Conservation (phyloP, 2,797 vertebrate species). For the Hapalemur alaotrensis region DNA sequence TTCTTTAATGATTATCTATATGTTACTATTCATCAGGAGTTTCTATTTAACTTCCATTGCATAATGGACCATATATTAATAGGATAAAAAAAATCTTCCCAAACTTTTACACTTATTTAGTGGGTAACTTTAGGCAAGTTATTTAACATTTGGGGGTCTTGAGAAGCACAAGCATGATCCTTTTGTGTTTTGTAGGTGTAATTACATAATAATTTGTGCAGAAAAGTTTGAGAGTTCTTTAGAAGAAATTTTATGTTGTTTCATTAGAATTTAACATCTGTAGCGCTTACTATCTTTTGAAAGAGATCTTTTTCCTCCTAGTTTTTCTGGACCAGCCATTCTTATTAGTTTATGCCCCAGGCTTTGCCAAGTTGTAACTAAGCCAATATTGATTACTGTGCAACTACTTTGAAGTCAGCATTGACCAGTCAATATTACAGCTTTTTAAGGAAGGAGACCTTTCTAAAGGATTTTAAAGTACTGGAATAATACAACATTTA, state of each 20-base stretch:
- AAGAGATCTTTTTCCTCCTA: neutral
- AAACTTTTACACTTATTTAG: neutral
- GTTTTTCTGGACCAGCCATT: neutral
- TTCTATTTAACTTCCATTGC: neutral
- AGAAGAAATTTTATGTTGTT: neutral
- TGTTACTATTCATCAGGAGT: neutral
- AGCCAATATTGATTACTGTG: constrained; percentile 4
- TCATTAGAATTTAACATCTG: neutral
- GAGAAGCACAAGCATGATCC: neutral
- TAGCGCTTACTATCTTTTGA: constrained; percentile 10
- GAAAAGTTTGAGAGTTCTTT: neutral
- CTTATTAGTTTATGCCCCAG: neutral
- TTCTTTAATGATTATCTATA: neutral
- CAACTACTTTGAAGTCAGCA: neutral
- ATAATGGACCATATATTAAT: neutral
- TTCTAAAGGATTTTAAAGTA: constrained; percentile 50
- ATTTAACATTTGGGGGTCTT: neutral
- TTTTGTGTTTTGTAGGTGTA: neutral
- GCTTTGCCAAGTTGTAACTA: constrained; percentile 25
- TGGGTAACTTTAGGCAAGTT: neutral
- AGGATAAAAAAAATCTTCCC: neutral
- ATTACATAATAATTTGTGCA: neutral
- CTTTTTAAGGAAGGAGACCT: constrained; percentile 27
- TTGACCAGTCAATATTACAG: constrained; percentile 38
- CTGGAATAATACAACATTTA: constrained; percentile 30